Conservation (phyloP, 2,113 vertebrate genomes). For the Pachypanchax playfairii region DNA sequence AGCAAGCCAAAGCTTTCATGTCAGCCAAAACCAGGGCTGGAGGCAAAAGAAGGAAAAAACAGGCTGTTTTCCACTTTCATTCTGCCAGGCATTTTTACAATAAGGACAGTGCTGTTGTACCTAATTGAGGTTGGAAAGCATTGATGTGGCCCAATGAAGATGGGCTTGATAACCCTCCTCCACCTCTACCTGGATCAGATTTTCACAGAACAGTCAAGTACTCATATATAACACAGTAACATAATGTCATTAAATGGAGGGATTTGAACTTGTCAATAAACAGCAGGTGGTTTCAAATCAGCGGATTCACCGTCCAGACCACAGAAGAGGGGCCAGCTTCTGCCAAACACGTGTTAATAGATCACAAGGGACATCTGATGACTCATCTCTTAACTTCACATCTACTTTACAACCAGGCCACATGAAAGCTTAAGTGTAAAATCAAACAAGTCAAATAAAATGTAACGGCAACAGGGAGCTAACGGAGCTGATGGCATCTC, state of each 20-base stretch:
- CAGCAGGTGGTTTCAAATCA: slow-evolving; percentile 44
- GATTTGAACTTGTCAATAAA: slow-evolving; percentile 45
- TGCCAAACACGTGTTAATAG: slow-evolving; percentile 60
- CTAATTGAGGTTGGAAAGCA: slow-evolving; percentile 51
- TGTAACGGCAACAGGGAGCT: slow-evolving; percentile 5
- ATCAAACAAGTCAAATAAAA: slow-evolving; percentile 30
- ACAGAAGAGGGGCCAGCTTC: slow-evolving; percentile 55
- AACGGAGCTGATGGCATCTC: slow-evolving; percentile 9
- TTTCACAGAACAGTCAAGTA: slow-evolving; percentile 7
- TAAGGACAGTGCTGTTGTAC: slow-evolving; percentile 62
- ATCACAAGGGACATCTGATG: slow-evolving; percentile 53
- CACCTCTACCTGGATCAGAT: slow-evolving; percentile 19
- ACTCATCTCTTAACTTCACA: slow-evolving; percentile 62
- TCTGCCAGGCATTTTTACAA: slow-evolving; percentile 70
- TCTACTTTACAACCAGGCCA: slow-evolving; percentile 62
- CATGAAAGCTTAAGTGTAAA: slow-evolving; percentile 32
- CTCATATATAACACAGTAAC: too few species aligned
- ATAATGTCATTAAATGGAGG: slow-evolving; percentile 50
- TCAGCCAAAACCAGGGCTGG: slow-evolving; percentile 67
- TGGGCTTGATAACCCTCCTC: slow-evolving; percentile 23
- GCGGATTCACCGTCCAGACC: slow-evolving; percentile 56
- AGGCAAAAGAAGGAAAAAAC: slow-evolving; percentile 74
- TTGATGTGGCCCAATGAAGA: slow-evolving; percentile 19
- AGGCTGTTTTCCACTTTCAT: slow-evolving; percentile 66
- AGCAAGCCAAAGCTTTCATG: slow-evolving; percentile 70